Evolutionary conservation across 1,140 invertebrate species (phyloP), one percentile per base, ranked within the genome.

Genomic region (Trialeurodes vaporariorum): DNA sequence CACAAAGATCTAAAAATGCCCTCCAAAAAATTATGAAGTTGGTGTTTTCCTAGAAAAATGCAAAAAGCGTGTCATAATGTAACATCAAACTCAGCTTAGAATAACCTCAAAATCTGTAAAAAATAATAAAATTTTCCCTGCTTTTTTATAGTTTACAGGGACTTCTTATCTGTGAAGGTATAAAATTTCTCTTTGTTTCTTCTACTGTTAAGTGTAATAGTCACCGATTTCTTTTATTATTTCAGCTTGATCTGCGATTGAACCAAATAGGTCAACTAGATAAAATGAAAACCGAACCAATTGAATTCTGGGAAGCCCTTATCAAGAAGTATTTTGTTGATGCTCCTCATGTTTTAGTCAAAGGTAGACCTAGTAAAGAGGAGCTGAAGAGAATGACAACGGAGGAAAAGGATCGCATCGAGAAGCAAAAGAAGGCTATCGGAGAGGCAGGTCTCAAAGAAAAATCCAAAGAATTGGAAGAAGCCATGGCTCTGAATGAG

Each of bases 401-500:
- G 69, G 82, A 85, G 70, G 90, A 93, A 75, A 83, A 86, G 70
- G 74, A 80, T 23, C 81, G 92, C 60, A 75, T 93, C 60, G 80
- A 83, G 71, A 77, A 83, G 61, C 88, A 91, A 75, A 79, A 83
- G 65, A 73, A 83, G 63, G 69, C 71, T 27, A 79, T 94, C 1
- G 89, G 90, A 27, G 79, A 83, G 70, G 79, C 82, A 24, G 92
- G 92, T 0, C 77, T 95, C 1, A 79, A 83, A 26, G 71, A 85
- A 66, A 87, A 86, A 76, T 82, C 76, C 11, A 77, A 83, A 68
- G 77, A 81, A 69, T 74, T 95, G 0, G 76, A 84, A 61, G 80
- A 86, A 60, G 90, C 92, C 0, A 85, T 90, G 69, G 80, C 83
- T 66, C 83, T 84, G 70, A 95, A 94, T 80, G 89, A 91, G 75